Evolutionary conservation across 2,797 vertebrate genomes (phyloP), one percentile per base, ranked within the genome.

Genomic region (Australoheros facetus): DNA sequence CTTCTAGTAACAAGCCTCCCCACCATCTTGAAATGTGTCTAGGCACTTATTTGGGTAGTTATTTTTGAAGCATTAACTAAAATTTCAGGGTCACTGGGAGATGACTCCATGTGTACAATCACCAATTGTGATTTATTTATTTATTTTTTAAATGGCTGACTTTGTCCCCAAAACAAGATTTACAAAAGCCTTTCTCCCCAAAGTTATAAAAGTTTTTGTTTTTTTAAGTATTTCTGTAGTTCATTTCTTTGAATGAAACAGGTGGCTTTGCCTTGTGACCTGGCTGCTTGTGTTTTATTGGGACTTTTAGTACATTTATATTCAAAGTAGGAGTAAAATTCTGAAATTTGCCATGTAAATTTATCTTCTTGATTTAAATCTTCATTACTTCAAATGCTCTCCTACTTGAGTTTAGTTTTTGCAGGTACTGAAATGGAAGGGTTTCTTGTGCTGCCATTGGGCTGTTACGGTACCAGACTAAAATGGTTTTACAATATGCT

Each of bases 131-230:
- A 48, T 51, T 51, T 19, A 11, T 48, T 66, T 66, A 2, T 32
- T 32, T 32, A 1, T 30, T 30, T 30, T 30, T 30, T 30, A 32
- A 32, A 32, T 32, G 32, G 42, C 62, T 48, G 1, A 66, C 62
- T 48, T 30, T n/a, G 16, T 51, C 26, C 62, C 5, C 42, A 30
- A 51, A 51, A 30, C 16, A n/a, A 51, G 37, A 26, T 64, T 17
- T 17, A 16, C 7, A 26, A 0, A 26, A 45, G 5, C 0, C 9
- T 48, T 64, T 13, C 7, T 0, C 37, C 8, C 2, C 3, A 2
- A 11, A 64, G 39, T 45, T 23, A 42, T 42, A 7, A 32, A 32
- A 32, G 26, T 26, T 26, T 26, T 26, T 26, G 3, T 26, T 26
- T 26, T 26, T 26, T 26, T 26, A 26, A 7, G 32, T 32, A 34